Percentiles rank a stretch among this genome's conserved stretches.
These are phyloP conservation scores for Pomacea maculata DNA, from an alignment of 1,140 invertebrate species.

Conservation along the genomic window DNA sequence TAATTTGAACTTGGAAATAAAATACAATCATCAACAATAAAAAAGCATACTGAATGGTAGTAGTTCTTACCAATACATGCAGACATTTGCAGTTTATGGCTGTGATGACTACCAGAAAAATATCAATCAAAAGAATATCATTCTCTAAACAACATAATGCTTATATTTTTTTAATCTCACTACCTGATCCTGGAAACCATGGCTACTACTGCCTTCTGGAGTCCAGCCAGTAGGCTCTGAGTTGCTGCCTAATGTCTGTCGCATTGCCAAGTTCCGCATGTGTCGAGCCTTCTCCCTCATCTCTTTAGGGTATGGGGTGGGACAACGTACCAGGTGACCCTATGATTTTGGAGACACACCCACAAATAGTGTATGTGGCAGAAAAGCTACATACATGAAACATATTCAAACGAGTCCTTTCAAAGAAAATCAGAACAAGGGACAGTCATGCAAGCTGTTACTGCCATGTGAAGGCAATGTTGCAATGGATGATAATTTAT, in stretches of 20 bases:
- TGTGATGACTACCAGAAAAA: no score
- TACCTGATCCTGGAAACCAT: slow-evolving; percentile 49
- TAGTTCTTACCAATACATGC: no score
- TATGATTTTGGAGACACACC: slow-evolving; percentile 19
- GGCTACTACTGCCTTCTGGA: slow-evolving; percentile 41
- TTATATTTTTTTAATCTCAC: background rate
- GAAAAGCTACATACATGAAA: no score
- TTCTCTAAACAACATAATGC: no score
- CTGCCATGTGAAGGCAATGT: background rate
- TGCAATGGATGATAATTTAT: no score
- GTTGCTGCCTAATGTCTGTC: slow-evolving; percentile 43
- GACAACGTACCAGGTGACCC: slow-evolving; percentile 78
- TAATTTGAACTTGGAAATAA: no score
- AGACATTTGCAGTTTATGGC: no score
- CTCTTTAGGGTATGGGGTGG: slow-evolving; percentile 94
- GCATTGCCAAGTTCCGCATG: slow-evolving; percentile 68
- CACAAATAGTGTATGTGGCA: no score
- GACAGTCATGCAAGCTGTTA: background rate
- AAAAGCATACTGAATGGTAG: no score
- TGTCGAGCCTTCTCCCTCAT: slow-evolving; percentile 85
- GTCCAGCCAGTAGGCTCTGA: slow-evolving; percentile 4
- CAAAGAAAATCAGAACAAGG: background rate
- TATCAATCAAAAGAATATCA: no score
- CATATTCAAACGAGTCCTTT: background rate
- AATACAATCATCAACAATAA: no score